Conservation (phyloP, 1,140 invertebrate genomes). For the Dendroctonus valens region DNA sequence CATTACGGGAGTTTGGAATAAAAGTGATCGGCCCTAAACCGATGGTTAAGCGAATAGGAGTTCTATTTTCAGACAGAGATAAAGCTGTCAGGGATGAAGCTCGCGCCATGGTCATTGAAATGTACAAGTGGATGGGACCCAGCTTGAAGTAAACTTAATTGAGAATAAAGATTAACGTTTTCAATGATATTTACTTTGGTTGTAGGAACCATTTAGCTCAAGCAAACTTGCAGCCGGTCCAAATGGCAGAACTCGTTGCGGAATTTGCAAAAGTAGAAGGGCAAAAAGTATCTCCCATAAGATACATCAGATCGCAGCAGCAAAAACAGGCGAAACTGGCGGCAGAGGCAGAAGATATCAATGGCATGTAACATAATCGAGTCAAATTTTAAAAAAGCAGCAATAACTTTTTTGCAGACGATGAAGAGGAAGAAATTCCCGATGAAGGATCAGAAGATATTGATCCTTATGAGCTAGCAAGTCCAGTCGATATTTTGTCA, state of each 20-base stretch:
- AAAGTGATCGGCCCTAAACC: slow-evolving; percentile 90
- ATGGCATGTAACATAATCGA: slow-evolving; percentile 19
- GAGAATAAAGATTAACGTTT: neutral
- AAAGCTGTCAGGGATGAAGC: slow-evolving; percentile 90
- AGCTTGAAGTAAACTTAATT: slow-evolving; percentile 39
- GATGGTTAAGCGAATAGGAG: slow-evolving; percentile 82
- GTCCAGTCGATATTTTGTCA: slow-evolving; percentile 89
- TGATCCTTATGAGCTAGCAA: slow-evolving; percentile 88
- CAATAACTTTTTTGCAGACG: slow-evolving; percentile 16
- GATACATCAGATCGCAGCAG: slow-evolving; percentile 89
- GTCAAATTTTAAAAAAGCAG: neutral
- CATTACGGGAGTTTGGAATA: slow-evolving; percentile 85
- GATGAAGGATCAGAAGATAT: slow-evolving; percentile 64
- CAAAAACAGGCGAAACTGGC: slow-evolving; percentile 65
- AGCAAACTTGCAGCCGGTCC: slow-evolving; percentile 81
- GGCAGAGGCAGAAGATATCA: slow-evolving; percentile 50
- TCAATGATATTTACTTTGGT: slow-evolving; percentile 11
- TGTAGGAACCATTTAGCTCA: slow-evolving; percentile 69
- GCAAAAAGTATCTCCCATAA: slow-evolving; percentile 69
- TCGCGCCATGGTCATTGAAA: slow-evolving; percentile 84
- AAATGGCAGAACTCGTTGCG: slow-evolving; percentile 82
- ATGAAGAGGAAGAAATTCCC: slow-evolving; percentile 39
- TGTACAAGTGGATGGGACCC: slow-evolving; percentile 68
- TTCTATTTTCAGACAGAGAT: slow-evolving; percentile 86
- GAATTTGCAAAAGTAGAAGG: slow-evolving; percentile 80